Evolutionary conservation across 2,888 invertebrate species (phyloP), one percentile per base, ranked within the genome.

Genomic region (Adineta ricciae): DNA sequence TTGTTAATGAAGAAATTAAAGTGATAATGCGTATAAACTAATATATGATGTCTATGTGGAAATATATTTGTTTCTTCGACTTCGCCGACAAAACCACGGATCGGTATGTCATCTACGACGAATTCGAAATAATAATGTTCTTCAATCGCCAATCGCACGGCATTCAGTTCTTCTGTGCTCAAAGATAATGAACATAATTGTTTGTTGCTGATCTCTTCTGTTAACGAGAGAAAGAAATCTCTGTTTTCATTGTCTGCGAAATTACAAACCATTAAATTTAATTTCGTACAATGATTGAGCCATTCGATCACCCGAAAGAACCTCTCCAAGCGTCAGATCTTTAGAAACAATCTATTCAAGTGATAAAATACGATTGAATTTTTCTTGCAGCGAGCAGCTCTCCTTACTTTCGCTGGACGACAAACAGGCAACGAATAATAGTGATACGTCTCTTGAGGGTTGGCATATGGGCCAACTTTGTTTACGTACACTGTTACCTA

Each of bases 101-200:
- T 89, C 27, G 91, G 91, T 56, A 92, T 89, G 82, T 92, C 92
- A 89, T 92, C 92, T 27, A 91, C 87, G 72, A 91, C 90, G 89
- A 92, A 91, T 87, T 92, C 92, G 88, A 91, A 92, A 88, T 92
- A 92, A 88, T 92, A 92, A 16, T 91, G 89, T 87, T 92, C 91
- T 88, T 92, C 92, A 54, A 92, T 91, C 36, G 92, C 91, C 86
- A 89, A 90, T 72, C 89, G 88, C 19, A 92, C 87, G 27, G 89
- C 87, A 27, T 88, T 87, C 19, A 91, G 86, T 84, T 92, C 91
- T 19, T 88, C 88, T n/a, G 89, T 89, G 4, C 87, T 87, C 64
- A 91, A 88, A 11, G 87, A 88, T 46, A 90, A 88, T 78, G 88
- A 90, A 87, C 92, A 92, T 49, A 92, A 87, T 85, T 89, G 89